A percentile compares a stretch with the other conserved stretches of the same genome.
Evolutionary conservation across 2,113 vertebrate genomes (phyloP).

Genomic region (Nanger granti): DNA sequence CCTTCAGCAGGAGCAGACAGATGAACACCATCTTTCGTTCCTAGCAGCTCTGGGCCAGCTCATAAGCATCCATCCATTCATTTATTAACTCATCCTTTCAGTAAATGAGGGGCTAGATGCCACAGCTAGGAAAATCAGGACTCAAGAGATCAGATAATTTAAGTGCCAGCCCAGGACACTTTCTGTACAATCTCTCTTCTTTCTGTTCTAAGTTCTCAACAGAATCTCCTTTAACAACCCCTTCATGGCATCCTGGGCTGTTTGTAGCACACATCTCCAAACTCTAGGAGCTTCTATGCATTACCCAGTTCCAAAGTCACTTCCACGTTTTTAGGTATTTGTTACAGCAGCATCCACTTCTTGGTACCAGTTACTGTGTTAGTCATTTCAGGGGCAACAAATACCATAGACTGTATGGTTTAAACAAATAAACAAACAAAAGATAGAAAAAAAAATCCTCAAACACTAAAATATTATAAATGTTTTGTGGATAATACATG

Average conservation of each 20-base stretch:
- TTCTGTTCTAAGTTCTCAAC: neutral
- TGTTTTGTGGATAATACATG: slow-evolving; percentile 5
- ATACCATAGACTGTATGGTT: neutral
- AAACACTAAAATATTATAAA: neutral
- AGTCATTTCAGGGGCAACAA: neutral
- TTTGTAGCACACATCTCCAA: neutral
- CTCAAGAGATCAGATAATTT: neutral
- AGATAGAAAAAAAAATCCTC: neutral
- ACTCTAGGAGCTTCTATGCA: neutral
- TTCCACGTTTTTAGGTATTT: neutral
- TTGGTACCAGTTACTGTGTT: neutral
- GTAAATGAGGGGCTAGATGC: neutral
- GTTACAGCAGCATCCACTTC: neutral
- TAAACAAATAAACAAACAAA: neutral
- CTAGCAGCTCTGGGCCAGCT: neutral
- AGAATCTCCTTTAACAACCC: neutral
- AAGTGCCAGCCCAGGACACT: neutral
- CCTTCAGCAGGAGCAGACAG: neutral
- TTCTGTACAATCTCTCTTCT: neutral
- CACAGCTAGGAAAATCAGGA: neutral
- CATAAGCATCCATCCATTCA: neutral
- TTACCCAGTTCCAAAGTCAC: neutral
- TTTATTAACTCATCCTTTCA: neutral
- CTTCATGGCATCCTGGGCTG: neutral
- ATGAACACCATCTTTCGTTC: neutral